A percentile compares a stretch with the other conserved stretches of the same genome.
Conservation (phyloP, 2,888 invertebrate species). For the Lathronympha strigana region DNA sequence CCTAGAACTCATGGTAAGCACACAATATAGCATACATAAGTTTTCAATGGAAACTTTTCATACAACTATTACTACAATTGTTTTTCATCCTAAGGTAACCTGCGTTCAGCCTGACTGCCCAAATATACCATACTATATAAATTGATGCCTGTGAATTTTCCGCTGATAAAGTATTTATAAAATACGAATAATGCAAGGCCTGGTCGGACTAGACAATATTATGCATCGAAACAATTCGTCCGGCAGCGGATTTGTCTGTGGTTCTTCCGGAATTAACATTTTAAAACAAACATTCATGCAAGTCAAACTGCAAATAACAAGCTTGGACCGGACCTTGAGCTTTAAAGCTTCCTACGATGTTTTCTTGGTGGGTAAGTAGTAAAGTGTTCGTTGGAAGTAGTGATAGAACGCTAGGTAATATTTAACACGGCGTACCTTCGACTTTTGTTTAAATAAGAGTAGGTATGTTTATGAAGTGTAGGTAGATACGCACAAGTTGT, state of each 20-base stretch:
- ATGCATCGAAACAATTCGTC: conserved; percentile 29
- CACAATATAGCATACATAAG: too few species aligned
- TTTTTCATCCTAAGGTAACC: neutral
- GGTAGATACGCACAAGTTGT: too few species aligned
- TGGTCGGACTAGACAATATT: conserved; percentile 15
- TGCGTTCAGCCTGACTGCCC: too few species aligned
- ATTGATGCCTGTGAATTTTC: neutral
- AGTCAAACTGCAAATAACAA: conserved; percentile 27
- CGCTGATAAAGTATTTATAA: neutral
- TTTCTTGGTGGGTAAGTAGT: neutral
- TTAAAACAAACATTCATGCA: conserved; percentile 28
- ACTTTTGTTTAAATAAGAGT: too few species aligned
- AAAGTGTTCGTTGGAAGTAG: neutral
- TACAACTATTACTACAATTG: too few species aligned
- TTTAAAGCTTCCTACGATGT: conserved; percentile 2
- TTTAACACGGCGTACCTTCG: too few species aligned
- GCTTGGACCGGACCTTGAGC: neutral
- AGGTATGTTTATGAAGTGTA: too few species aligned
- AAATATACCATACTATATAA: neutral
- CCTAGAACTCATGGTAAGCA: too few species aligned
- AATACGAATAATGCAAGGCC: conserved; percentile 18
- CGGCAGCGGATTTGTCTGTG: conserved; percentile 32
- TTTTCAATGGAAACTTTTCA: too few species aligned
- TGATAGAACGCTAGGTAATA: neutral
- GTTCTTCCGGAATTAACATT: conserved; percentile 35